Percentiles rank a stretch among this genome's conserved stretches.
phyloP scores from a whole-genome alignment of 2,888 invertebrate species.

The Cactoblastis cactorum region DNA sequence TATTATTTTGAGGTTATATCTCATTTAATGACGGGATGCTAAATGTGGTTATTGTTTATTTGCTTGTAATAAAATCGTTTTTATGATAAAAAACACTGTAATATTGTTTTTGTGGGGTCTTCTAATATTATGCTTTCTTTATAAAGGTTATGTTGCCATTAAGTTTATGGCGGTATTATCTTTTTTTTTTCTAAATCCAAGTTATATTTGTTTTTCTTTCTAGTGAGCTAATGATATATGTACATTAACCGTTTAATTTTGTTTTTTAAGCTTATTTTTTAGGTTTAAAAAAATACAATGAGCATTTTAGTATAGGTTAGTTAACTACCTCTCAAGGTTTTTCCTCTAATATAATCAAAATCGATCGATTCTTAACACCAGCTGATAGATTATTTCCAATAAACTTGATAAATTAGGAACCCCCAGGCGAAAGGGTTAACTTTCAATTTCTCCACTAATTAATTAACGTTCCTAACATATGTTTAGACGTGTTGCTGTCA shows the following conservation, averaged over 20 bases:
- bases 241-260: too few relatives aligned
- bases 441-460: slow-evolving; percentile 74
- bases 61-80: slow-evolving; percentile 17
- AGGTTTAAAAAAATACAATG: too few relatives aligned
- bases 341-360: neutral
- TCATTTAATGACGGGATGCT: slow-evolving; percentile 38
- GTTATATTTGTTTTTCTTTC: neutral
- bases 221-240: too few relatives aligned
- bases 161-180: neutral
- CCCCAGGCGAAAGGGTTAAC: slow-evolving; percentile 52
- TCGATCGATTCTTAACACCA: slow-evolving; percentile 6
- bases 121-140: slow-evolving; percentile 1
- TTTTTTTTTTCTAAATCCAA: too few relatives aligned
- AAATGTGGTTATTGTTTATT: slow-evolving; percentile 32
- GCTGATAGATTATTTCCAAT: slow-evolving; percentile 17
- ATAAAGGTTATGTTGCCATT: neutral
- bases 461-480: slow-evolving; percentile 73
- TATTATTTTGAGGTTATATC: slow-evolving; percentile 2
- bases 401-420: slow-evolving; percentile 32
- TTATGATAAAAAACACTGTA: slow-evolving; percentile 2
- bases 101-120: slow-evolving; percentile 3
- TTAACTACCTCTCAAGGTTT: too few relatives aligned
- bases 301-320: too few relatives aligned
- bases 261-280: too few relatives aligned
- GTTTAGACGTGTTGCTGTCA: slow-evolving; percentile 66